Conservation (phyloP, 2,888 invertebrate genomes). For the Apodemia mormo region DNA sequence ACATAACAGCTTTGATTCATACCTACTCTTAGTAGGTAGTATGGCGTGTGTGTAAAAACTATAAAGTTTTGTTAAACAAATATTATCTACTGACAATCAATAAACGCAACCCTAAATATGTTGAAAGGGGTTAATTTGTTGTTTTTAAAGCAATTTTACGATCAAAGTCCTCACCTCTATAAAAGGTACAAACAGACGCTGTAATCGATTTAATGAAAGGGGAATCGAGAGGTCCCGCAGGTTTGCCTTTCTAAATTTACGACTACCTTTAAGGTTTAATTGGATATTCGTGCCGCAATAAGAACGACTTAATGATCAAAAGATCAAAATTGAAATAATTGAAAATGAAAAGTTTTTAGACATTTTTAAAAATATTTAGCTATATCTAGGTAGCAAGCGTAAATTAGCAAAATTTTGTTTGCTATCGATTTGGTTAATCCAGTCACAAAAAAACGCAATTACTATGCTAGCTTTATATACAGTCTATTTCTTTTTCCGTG, state of each 20-base stretch:
- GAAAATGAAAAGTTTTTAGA: conserved; percentile 41
- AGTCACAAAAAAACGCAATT: no score
- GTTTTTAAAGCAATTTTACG: conserved; percentile 67
- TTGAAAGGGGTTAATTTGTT: conserved; percentile 47
- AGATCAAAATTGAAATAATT: conserved; percentile 62
- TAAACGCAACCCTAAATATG: conserved; percentile 24
- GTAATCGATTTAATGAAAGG: conserved; percentile 76
- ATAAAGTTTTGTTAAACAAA: conserved; percentile 15
- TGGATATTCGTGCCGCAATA: conserved; percentile 71
- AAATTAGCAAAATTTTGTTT: no score
- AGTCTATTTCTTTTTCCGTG: no score
- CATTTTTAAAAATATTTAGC: no score
- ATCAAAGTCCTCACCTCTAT: conserved; percentile 67
- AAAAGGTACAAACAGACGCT: conserved; percentile 61
- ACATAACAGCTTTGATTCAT: no score
- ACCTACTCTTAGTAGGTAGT: not conserved
- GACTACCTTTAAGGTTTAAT: conserved; percentile 71
- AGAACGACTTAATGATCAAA: conserved; percentile 68
- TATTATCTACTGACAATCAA: conserved; percentile 9
- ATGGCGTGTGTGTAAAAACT: not conserved
- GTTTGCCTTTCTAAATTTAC: conserved; percentile 73
- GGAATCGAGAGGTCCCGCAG: conserved; percentile 66
- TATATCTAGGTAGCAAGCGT: no score
- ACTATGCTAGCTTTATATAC: no score
- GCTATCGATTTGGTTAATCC: no score